phyloP scores from a whole-genome alignment of 2,888 invertebrate species.

The Cinara cedri region DNA sequence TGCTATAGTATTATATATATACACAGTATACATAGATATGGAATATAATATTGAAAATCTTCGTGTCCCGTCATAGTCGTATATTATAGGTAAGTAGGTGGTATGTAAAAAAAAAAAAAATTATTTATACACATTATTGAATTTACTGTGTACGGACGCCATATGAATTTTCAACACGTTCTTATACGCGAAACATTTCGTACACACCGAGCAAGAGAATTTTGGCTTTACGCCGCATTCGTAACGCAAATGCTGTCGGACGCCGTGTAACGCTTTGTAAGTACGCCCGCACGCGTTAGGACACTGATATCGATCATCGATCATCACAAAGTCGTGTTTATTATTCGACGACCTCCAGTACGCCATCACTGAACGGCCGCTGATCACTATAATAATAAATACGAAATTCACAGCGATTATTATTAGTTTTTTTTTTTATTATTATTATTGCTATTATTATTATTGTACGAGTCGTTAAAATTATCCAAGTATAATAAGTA shows the following conservation, averaged over 20 bases:
- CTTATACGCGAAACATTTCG: slow-evolving; percentile 67
- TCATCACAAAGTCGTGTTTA: slow-evolving; percentile 2
- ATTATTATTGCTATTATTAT: too few relatives aligned
- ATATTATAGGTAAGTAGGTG: too few relatives aligned
- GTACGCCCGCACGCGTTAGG: slow-evolving; percentile 48
- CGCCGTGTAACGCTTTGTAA: slow-evolving; percentile 61
- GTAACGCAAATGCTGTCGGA: slow-evolving; percentile 62
- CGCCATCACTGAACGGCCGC: neutral
- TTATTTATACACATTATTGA: too few relatives aligned
- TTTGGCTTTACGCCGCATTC: slow-evolving; percentile 70
- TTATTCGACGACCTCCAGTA: neutral
- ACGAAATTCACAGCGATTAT: too few relatives aligned
- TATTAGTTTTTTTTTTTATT: too few relatives aligned
- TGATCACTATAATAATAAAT: neutral
- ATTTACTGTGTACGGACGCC: slow-evolving; percentile 11
- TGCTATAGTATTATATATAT: too few relatives aligned
- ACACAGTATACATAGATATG: too few relatives aligned
- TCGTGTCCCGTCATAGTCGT: too few relatives aligned
- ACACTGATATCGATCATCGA: slow-evolving; percentile 29
- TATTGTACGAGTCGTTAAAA: too few relatives aligned
- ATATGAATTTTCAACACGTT: slow-evolving; percentile 58
- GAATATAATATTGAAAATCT: too few relatives aligned
- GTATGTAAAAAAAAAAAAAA: too few relatives aligned
- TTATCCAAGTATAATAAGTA: too few relatives aligned
- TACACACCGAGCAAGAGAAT: slow-evolving; percentile 77